Evolutionary conservation across 2,113 vertebrate species (phyloP).

Genomic region (Sinocyclocheilus anophthalmus): DNA sequence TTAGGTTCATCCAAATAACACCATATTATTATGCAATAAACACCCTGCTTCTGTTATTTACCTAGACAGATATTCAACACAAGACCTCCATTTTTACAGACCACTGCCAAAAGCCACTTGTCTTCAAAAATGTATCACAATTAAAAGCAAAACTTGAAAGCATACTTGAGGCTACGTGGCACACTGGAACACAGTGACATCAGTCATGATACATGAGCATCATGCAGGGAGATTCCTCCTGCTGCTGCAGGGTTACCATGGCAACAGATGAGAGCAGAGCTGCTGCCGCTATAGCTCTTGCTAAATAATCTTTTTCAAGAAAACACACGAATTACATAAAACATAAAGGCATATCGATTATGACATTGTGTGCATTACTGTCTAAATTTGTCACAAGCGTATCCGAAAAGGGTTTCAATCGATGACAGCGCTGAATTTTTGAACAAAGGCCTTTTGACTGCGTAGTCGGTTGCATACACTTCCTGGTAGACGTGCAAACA

Average conservation of each 20-base stretch:
- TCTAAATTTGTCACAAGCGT: neutral
- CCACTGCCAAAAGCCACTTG: neutral
- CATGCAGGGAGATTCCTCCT: slow-evolving; percentile 20
- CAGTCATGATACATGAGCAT: slow-evolving; percentile 20
- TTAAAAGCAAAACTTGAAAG: neutral
- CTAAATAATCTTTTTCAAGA: neutral
- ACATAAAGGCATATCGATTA: neutral
- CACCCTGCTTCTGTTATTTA: neutral
- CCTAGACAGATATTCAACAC: neutral
- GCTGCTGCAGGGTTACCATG: slow-evolving; percentile 72
- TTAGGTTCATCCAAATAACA: neutral
- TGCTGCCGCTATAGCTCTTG: slow-evolving; percentile 14
- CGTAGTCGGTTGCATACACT: slow-evolving; percentile 61
- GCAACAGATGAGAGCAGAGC: slow-evolving; percentile 68
- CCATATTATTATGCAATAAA: neutral
- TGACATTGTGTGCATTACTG: neutral
- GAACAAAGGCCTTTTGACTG: slow-evolving; percentile 44
- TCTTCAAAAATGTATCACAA: neutral
- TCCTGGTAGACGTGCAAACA: slow-evolving; percentile 65
- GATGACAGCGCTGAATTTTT: neutral
- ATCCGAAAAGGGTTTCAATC: neutral
- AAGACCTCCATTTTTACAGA: neutral
- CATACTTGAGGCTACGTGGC: neutral
- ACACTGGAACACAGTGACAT: neutral
- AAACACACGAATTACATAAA: neutral